Evolutionary conservation across 2,797 vertebrate genomes (phyloP).

Genomic region (Mus spretus): DNA sequence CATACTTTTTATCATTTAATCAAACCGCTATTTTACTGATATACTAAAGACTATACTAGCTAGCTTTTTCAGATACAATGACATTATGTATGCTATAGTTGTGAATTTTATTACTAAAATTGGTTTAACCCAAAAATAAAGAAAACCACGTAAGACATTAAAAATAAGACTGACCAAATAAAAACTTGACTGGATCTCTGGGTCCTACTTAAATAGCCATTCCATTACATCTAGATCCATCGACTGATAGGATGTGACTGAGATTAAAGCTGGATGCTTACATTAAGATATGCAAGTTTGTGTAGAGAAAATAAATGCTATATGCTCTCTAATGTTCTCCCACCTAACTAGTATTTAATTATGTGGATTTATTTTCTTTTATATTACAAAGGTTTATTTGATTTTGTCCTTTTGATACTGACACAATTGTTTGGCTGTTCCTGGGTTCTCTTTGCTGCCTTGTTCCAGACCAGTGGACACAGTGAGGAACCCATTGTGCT

Average conservation of each 20-base stretch:
- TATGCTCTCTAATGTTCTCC: slow-evolving; percentile 72
- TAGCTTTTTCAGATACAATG: slow-evolving; percentile 76
- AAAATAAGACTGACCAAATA: slow-evolving; percentile 70
- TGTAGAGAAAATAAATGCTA: slow-evolving; percentile 76
- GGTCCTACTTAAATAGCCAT: slow-evolving; percentile 80
- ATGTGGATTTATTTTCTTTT: slow-evolving; percentile 71
- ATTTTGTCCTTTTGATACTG: slow-evolving; percentile 82
- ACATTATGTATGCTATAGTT: slow-evolving; percentile 73
- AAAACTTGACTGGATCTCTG: slow-evolving; percentile 76
- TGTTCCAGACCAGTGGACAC: slow-evolving; percentile 58
- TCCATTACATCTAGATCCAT: slow-evolving; percentile 78
- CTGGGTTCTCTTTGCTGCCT: slow-evolving; percentile 83
- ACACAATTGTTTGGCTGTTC: slow-evolving; percentile 55
- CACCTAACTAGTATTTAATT: slow-evolving; percentile 59
- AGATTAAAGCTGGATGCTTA: slow-evolving; percentile 81
- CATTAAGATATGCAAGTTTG: slow-evolving; percentile 83
- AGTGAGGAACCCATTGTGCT: slow-evolving; percentile 6
- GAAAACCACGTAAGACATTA: slow-evolving; percentile 68
- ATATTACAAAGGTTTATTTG: slow-evolving; percentile 55
- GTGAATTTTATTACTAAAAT: slow-evolving; percentile 70
- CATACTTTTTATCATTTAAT: slow-evolving; percentile 84
- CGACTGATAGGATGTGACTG: slow-evolving; percentile 66
- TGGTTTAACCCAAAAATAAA: slow-evolving; percentile 41
- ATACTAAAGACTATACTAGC: slow-evolving; percentile 77
- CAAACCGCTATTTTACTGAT: slow-evolving; percentile 84